Evolutionary conservation across 1,140 invertebrate species (phyloP), one percentile per base, ranked within the genome.

Genomic region (Hypsibius dujardini): DNA sequence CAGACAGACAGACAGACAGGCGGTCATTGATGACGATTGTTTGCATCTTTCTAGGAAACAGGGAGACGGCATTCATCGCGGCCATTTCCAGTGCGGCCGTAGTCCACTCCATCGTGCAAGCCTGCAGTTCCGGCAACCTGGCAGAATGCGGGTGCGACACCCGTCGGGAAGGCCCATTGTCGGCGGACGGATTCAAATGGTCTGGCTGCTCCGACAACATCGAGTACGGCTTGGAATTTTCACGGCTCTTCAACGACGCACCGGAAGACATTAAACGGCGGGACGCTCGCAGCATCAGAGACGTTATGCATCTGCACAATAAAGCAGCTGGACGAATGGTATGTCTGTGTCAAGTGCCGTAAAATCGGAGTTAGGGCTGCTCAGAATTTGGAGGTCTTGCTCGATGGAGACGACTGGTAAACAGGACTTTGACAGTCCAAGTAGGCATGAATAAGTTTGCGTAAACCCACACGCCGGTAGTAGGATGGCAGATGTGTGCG

Each of bases 31-130:
- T 7, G 50, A 7, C 50, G 50, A n/a, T 56, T 56, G 50, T 7
- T n/a, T 56, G 7, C 50, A 7, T 56, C 7, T 56, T 56, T 80
- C n/a, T 77, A 86, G 85, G 84, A 28, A 86, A 84, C 73, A 82
- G 82, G 75, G 86, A 87, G 75, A 85, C 85, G 2, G 86, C 86
- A 1, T 87, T 86, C 76, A 83, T 87, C 59, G 85, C 86, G 76
- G 85, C 85, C 47, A 82, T 87, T 50, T 83, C 85, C 14, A 84
- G 83, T 74, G 86, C 86, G 15, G 85, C 85, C 1, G 85, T 87
- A 1, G 85, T 86, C 46, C 84, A 86, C 76, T 82, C 85, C 1
- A 82, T 87, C 2, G 86, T 86, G 1, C 81, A 84, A 73, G 82
- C 84, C 1, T 87, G 86, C 77, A 84, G 82, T 74, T 82, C 82